Evolutionary conservation across 2,888 invertebrate species (phyloP).

Genomic region (Dynastes grantii): DNA sequence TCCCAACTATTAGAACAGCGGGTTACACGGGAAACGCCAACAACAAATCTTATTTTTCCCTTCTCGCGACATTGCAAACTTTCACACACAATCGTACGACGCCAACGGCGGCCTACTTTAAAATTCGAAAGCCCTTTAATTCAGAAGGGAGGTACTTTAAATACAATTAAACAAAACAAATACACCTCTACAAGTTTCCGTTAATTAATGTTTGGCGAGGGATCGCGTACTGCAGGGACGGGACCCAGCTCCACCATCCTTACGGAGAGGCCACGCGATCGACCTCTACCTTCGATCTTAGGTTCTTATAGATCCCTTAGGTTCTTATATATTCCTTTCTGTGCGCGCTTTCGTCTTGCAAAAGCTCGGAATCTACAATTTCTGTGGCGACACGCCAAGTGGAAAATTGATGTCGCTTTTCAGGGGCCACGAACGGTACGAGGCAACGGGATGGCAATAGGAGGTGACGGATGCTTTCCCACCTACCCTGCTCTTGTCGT

Average conservation of each 20-base stretch:
- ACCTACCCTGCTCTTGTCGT: neutral
- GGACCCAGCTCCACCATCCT: neutral
- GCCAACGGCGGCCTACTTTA: constrained; percentile 5
- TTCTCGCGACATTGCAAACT: neutral
- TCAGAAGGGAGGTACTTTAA: constrained; percentile 33
- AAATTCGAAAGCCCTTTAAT: constrained; percentile 33
- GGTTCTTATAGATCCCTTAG: neutral
- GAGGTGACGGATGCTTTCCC: neutral
- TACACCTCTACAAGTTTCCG: constrained; percentile 41
- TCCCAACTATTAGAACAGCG: neutral
- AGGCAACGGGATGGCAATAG: neutral
- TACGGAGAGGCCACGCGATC: neutral
- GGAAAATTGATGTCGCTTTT: constrained; percentile 45
- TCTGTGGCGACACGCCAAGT: constrained; percentile 46
- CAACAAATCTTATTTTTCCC: constrained; percentile 23
- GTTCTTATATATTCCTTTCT: constrained; percentile 42
- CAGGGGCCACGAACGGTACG: neutral
- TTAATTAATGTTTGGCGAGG: constrained; percentile 37
- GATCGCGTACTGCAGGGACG: neutral
- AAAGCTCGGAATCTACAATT: constrained; percentile 34
- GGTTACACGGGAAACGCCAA: neutral
- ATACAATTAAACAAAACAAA: constrained; percentile 46
- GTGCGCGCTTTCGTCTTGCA: neutral
- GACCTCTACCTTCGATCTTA: neutral
- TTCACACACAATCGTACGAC: too few species aligned